Evolutionary conservation across 2,888 invertebrate species (phyloP).

Genomic region (Oeneis ivallda): DNA sequence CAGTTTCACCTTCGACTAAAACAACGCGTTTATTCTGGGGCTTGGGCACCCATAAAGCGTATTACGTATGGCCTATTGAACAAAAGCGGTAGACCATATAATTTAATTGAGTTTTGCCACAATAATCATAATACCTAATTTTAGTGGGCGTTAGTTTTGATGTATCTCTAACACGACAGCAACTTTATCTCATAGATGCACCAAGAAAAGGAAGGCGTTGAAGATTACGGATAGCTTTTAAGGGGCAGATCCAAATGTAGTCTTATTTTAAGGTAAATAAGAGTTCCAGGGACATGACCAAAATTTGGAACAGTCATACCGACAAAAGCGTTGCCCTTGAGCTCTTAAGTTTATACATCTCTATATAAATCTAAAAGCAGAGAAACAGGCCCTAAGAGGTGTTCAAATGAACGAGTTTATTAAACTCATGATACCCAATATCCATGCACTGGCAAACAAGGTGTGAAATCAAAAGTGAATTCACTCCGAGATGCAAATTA

Average conservation of each 20-base stretch:
- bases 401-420: background rate
- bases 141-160: background rate
- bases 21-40: slow-evolving; percentile 39
- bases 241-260: too few relatives aligned
- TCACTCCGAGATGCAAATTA: background rate
- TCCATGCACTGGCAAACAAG: background rate
- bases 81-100: slow-evolving; percentile 44
- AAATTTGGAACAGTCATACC: background rate
- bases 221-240: too few relatives aligned
- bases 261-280: too few relatives aligned
- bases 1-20: slow-evolving; percentile 62
- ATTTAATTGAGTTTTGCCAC: slow-evolving; percentile 42
- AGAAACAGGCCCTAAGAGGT: background rate
- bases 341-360: background rate
- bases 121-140: slow-evolving; percentile 9
- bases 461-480: slow-evolving; percentile 7
- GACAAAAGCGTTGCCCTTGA: background rate
- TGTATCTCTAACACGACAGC: background rate
- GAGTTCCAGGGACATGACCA: too few relatives aligned
- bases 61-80: slow-evolving; percentile 47
- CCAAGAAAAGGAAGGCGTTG: background rate
- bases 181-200: background rate
- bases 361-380: background rate
- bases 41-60: slow-evolving; percentile 43
- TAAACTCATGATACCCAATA: background rate